Conservation (phyloP, 2,888 invertebrate genomes). For the Lepidochrysops patricia region DNA sequence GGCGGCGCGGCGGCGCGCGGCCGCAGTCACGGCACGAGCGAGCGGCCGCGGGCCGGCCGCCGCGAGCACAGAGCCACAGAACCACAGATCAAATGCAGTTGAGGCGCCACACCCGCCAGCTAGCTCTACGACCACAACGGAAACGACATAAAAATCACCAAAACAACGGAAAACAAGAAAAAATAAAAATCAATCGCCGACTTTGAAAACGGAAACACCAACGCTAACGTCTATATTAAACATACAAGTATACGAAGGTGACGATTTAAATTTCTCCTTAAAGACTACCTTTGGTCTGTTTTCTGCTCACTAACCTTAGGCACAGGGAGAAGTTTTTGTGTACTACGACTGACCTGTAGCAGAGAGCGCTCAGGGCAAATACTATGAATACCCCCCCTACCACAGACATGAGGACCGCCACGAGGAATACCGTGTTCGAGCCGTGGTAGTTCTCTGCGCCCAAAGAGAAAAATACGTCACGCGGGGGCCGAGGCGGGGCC, state of each 20-base stretch:
- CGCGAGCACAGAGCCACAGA: conserved; percentile 55
- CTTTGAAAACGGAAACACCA: conserved; percentile 69
- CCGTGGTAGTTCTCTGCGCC: conserved; percentile 95
- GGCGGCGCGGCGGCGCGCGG: conserved; percentile 26
- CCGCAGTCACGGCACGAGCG: conserved; percentile 25
- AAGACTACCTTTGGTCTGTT: conserved; percentile 82
- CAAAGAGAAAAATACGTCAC: conserved; percentile 60
- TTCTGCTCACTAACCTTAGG: conserved; percentile 98
- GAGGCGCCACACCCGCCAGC: conserved; percentile 67
- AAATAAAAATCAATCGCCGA: conserved; percentile 65
- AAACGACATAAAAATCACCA: conserved; percentile 56
- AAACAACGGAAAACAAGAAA: conserved; percentile 45
- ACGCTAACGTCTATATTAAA: conserved; percentile 73
- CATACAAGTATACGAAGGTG: conserved; percentile 75
- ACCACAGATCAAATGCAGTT: conserved; percentile 74
- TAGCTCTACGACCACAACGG: conserved; percentile 70
- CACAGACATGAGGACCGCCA: conserved; percentile 98
- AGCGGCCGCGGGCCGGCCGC: conserved; percentile 38
- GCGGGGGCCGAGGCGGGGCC: conserved; percentile 35
- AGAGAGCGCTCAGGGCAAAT: conserved; percentile 98
- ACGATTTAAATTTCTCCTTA: conserved; percentile 74
- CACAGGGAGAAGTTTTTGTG: conserved; percentile 99
- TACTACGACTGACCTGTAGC: conserved; percentile 99
- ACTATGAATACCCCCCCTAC: conserved; percentile 99
- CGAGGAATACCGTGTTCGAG: conserved; percentile 97